Percentiles rank a stretch among this genome's conserved stretches.
Evolutionary conservation across 2,797 vertebrate genomes (phyloP).

Genomic region (Botia kubotai): DNA sequence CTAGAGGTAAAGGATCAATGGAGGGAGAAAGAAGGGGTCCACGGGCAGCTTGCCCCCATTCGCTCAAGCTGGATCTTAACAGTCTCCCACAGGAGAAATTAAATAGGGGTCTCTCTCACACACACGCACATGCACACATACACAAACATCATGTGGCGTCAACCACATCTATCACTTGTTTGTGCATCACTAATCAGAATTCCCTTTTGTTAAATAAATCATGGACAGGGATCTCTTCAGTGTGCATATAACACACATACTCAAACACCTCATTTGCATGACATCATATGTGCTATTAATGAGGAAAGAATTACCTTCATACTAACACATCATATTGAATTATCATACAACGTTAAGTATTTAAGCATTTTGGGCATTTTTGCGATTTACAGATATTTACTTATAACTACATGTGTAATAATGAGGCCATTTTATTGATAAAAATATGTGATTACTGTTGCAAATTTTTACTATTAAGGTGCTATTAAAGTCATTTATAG

Average conservation of each 20-base stretch:
- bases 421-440: not conserved
- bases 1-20: constrained; percentile 20
- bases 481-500: too few species aligned
- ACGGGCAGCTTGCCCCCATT: not conserved
- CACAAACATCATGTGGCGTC: not conserved
- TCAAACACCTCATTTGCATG: constrained; percentile 30
- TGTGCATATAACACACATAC: constrained; percentile 1
- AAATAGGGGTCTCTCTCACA: not conserved
- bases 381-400: too few species aligned
- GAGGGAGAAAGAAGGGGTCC: not conserved
- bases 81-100: constrained; percentile 12
- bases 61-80: not conserved
- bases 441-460: not conserved
- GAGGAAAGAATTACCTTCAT: constrained; percentile 32
- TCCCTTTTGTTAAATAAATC: constrained; percentile 56
- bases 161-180: constrained; percentile 39
- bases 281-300: constrained; percentile 17
- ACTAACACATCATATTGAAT: constrained; percentile 2
- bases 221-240: constrained; percentile 38
- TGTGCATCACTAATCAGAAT: constrained; percentile 30
- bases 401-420: too few species aligned
- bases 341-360: not conserved
- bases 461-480: too few species aligned
- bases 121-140: constrained; percentile 18
- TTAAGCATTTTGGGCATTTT: not conserved